A percentile compares a stretch with the other conserved stretches of the same genome.
Conservation (phyloP, 2,888 invertebrate genomes). For the Ellobium chinense region DNA sequence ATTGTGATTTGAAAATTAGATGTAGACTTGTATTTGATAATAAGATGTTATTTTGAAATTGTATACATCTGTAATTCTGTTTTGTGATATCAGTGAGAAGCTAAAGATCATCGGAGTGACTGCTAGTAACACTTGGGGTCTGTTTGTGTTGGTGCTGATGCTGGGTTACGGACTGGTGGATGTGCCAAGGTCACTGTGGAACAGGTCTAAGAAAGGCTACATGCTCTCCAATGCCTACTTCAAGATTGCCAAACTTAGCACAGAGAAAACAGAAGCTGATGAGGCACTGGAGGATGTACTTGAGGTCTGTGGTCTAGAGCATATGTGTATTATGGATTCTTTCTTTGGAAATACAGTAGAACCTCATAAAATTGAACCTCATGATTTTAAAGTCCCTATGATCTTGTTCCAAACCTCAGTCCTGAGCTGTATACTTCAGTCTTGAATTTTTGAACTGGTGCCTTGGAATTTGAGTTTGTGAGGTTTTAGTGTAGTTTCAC, state of each 20-base stretch:
- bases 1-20: too few relatives aligned
- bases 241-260: conserved; percentile 94
- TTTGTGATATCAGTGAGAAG: conserved; percentile 83
- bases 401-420: too few relatives aligned
- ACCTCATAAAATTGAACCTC: too few relatives aligned
- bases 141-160: conserved; percentile 94
- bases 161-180: conserved; percentile 97
- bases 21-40: too few relatives aligned
- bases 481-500: too few relatives aligned
- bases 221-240: conserved; percentile 93
- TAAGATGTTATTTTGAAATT: neutral
- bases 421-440: too few relatives aligned
- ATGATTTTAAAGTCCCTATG: too few relatives aligned
- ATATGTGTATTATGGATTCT: too few relatives aligned
- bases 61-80: neutral
- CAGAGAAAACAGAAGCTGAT: conserved; percentile 97
- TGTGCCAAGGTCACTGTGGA: conserved; percentile 93
- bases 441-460: too few relatives aligned
- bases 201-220: conserved; percentile 91
- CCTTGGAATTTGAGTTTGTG: too few relatives aligned
- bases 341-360: too few relatives aligned
- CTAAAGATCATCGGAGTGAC: conserved; percentile 98
- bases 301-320: too few relatives aligned
- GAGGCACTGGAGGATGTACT: conserved; percentile 96
- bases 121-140: conserved; percentile 99